Evolutionary conservation across 2,888 invertebrate species (phyloP).

Genomic region (Drosophila helvetica): DNA sequence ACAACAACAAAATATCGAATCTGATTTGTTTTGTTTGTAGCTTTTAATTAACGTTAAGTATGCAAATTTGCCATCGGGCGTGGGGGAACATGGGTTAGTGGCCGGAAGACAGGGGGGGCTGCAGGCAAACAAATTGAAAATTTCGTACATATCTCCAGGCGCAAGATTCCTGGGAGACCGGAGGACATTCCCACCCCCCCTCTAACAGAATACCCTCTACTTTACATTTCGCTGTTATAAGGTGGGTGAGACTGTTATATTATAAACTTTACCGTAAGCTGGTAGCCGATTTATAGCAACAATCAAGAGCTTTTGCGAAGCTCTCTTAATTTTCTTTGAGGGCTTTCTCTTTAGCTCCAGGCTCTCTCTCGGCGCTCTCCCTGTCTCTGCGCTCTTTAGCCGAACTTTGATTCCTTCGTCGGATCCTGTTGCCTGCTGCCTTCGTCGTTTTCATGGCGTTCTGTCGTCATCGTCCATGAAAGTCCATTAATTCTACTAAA

Average conservation of each 20-base stretch:
- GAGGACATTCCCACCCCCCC: background rate
- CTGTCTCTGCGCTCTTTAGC: background rate
- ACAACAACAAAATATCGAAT: conserved; percentile 32
- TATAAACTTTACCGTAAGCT: background rate
- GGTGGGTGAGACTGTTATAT: background rate
- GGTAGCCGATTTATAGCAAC: background rate
- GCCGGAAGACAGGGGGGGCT: conserved; percentile 6
- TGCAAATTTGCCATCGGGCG: conserved; percentile 52
- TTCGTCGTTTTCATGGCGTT: conserved; percentile 19
- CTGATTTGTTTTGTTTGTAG: conserved; percentile 33
- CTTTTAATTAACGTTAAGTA: conserved; percentile 56
- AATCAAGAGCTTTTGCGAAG: background rate
- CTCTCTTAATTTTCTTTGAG: background rate
- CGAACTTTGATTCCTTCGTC: background rate
- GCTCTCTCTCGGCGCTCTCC: background rate
- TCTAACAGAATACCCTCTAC: background rate
- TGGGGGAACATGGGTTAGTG: too few relatives aligned
- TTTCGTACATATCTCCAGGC: conserved; percentile 1
- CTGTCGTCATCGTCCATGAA: conserved; percentile 32
- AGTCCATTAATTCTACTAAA: conserved; percentile 55
- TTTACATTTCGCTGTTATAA: background rate
- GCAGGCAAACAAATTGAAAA: conserved; percentile 41
- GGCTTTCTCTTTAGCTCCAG: background rate
- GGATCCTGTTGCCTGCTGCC: background rate
- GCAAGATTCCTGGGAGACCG: background rate